Evolutionary conservation across 1,140 invertebrate species (phyloP), one percentile per base, ranked within the genome.

Genomic region (Acyrthosiphon pisum): DNA sequence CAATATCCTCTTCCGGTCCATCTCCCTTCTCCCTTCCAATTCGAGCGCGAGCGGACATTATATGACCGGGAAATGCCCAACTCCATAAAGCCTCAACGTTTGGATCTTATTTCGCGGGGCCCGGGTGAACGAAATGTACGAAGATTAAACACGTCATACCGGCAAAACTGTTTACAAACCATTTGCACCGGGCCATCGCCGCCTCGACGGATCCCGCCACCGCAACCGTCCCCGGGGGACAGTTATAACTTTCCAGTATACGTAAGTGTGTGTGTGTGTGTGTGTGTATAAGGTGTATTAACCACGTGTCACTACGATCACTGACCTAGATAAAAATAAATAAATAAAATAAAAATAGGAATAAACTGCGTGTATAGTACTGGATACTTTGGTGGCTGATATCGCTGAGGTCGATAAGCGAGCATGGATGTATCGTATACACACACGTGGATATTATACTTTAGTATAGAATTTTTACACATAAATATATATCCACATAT

Each of bases 81-180:
- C 81, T 83, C 37, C 35, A 37, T 30, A 41, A 41, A 41, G 23
- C 22, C 83, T 26, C 37, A 46, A 35, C 86, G 86, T 48, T 88
- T 6, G 18, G 46, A 88, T 88, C 46, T 88, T 88, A 88, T 88
- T 88, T 88, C 46, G 46, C 23, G 35, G 44, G 30, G n/a, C 86
- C n/a, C 83, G 37, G 37, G 23, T 14, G 37, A 23, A 86, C 83
- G 41, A 26, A 86, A 44, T 50, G 46, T 35, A 48, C 20, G n/a
- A 89, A 89, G 48, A 89, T 89, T 53, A 37, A 50, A 35, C 87
- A 20, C 87, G 87, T 89, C n/a, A n/a, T 87, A 87, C 87, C 87
- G 86, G n/a, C 46, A 22, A 86, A 44, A 87, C 30, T 46, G 84
- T 87, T 87, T 87, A 30, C 84, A 26, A 87, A 87, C 84, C 84